phyloP scores from a whole-genome alignment of 2,797 vertebrate species.

The Haliaeetus vocifer region DNA sequence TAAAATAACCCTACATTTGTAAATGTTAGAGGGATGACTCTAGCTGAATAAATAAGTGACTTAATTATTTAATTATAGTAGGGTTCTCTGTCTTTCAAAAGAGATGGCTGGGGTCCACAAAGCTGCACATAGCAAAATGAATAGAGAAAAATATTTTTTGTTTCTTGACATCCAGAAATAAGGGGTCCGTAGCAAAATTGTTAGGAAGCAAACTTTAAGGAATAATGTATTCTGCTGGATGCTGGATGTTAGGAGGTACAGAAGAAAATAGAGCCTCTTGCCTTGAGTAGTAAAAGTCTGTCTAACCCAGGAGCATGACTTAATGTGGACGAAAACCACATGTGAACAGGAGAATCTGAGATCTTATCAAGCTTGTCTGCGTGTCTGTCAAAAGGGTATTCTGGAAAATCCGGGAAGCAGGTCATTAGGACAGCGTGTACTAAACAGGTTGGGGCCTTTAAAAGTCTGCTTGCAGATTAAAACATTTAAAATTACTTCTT shows the following conservation, averaged over 20 bases:
- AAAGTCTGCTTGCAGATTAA: neutral
- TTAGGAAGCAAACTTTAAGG: neutral
- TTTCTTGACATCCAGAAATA: neutral
- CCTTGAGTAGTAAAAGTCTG: neutral
- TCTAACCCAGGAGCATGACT: neutral
- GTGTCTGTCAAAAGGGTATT: neutral
- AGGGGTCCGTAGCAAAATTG: neutral
- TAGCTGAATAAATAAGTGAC: neutral
- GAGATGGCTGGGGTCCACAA: neutral
- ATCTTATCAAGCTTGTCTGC: neutral
- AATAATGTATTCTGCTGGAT: neutral
- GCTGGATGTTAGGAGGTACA: neutral
- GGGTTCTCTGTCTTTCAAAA: neutral
- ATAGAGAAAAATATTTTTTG: neutral
- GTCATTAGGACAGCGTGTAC: neutral
- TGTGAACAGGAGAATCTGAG: neutral
- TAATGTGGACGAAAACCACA: neutral
- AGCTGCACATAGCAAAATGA: neutral
- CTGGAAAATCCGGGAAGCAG: neutral
- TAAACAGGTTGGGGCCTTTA: neutral
- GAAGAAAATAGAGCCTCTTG: neutral
- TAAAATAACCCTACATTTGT: neutral
- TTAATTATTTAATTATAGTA: neutral
- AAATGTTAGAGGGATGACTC: neutral
- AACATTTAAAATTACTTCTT: neutral